Base-by-base conservation (phyloP, 1,140 invertebrate genomes). In the Pseudoatta argentina region DNA sequence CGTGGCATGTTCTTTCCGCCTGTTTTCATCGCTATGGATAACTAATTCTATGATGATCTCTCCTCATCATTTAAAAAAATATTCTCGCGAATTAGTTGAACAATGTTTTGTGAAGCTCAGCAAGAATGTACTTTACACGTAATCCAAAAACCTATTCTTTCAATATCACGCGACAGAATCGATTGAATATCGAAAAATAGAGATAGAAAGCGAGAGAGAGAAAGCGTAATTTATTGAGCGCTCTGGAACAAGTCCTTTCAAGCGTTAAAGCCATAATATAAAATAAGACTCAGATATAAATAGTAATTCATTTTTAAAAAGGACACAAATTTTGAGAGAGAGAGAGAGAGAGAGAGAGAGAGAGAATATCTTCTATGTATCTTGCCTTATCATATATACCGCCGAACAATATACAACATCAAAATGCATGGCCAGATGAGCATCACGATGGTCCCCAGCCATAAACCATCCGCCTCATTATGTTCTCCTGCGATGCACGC, bases 391-490 rank as follows among this genome's bases (percentile, higher is more conserved):
- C 48, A 27, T 27, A 81, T 57, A 57, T 34, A 18, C 24, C 24
- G 7, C 5, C 18, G 39, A 48, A 63, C 55, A 66, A 73, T 39
- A 59, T 6, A 18, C 30, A 75, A 78, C 55, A 85, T 87, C 78
- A 61, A 87, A 87, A 87, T 59, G 51, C 78, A 85, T 21, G 61
- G 44, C 69, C 24, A 69, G 69, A 75, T 39, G 79, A 51, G 27
- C 55, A 57, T 75, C 78, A 66, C 24, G 76, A 77, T 24, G 48
- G 71, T 24, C 55, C 18, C 53, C 30, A 57, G 88, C 86, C 73
- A 85, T 83, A 83, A 83, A 75, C 76, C 86, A 75, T 71, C 63
- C 51, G 73, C 64, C 59, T 55, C 48, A 63, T 75, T 72, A 57
- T 73, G 39, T 59, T 59, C 67, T 82, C 85, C 69, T 55, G 67